Evolutionary conservation across 2,888 invertebrate species (phyloP), one percentile per base, ranked within the genome.

Genomic region (Chydorus sphaericus): DNA sequence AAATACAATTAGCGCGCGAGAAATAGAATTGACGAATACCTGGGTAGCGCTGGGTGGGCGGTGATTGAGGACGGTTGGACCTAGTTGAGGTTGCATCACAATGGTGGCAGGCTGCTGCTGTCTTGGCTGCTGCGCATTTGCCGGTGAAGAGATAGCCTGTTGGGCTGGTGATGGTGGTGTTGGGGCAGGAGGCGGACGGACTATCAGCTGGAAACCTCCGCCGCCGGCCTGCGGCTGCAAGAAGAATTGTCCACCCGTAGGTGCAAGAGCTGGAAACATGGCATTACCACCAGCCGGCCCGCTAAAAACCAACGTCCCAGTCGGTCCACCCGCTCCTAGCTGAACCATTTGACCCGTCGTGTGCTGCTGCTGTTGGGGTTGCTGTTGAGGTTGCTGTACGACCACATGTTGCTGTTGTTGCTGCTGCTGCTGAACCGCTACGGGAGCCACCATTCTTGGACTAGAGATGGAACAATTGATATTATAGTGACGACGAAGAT

Each of bases 241-340:
- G 62, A 83, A 82, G 60, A 83, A 75, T 66, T 83, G 83, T 56
- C 83, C 80, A 49, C 81, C 80, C 4, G 55, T 49, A 11, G 48
- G 55, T 1, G 48, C 48, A 16, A 54, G 18, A 2, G 54, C 48
- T 38, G 61, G 61, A 55, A 62, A 60, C 59, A 72, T 70, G 68
- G 71, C 72, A 64, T 73, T 73, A 26, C 44, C 44, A 26, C 44
- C 44, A n/a, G n/a, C n/a, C n/a, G n/a, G n/a, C 23, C 44, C 44
- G 23, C 26, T 26, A 38, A 73, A 61, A 52, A 66, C 49, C 48
- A 73, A 60, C 29, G 71, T 66, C 59, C 71, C 71, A 8, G 57
- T 58, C 60, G 69, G 70, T 1, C 44, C 44, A 44, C 44, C 44
- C 26, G 44, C 28, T 16, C 44, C 44, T 16, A 44, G 28, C 20